Evolutionary conservation across 2,113 vertebrate genomes (phyloP), one percentile per base, ranked within the genome.

Genomic region (Aplodontia rufa): DNA sequence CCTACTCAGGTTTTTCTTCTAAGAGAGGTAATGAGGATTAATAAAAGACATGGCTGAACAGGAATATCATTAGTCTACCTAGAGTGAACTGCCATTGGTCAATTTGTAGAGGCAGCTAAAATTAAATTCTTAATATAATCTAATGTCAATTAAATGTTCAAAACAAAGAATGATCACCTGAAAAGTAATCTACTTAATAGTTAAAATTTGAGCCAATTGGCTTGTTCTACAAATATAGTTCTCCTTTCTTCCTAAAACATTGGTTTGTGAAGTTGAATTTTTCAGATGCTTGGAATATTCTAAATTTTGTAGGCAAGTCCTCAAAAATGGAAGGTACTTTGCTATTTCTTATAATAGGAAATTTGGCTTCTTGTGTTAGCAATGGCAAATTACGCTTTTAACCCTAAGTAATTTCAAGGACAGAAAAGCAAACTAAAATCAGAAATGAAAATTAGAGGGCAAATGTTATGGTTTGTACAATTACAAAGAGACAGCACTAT

Each of bases 171-270:
- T 98, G 87, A 97, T 91, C 87, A 96, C 72, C 78, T 93, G 16
- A 75, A 97, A 96, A 66, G 85, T 94, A 90, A 95, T 93, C 68
- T 69, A 81, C 80, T 95, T 95, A 97, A 86, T 71, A 96, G 66
- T 96, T 97, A 95, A 97, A 97, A 81, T 74, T 93, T 66, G 97
- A 97, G 97, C 91, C 97, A 89, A 84, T 78, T 60, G 76, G 4
- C 92, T n/a, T 94, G 86, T 81, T 93, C 84, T 82, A 78, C 64
- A 97, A 96, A 94, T 81, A 45, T 37, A 69, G 58, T 24, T 95
- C 86, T 94, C 78, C 85, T 97, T 94, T 62, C 90, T 4, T 7
- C 87, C 49, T 89, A 90, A 92, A 90, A 86, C 45, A 0, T 0
- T 0, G 0, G 82, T 88, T 95, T 80, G 90, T 93, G 86, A 95